Evolutionary conservation across 2,888 invertebrate genomes (phyloP).

Genomic region (Seira musarum): DNA sequence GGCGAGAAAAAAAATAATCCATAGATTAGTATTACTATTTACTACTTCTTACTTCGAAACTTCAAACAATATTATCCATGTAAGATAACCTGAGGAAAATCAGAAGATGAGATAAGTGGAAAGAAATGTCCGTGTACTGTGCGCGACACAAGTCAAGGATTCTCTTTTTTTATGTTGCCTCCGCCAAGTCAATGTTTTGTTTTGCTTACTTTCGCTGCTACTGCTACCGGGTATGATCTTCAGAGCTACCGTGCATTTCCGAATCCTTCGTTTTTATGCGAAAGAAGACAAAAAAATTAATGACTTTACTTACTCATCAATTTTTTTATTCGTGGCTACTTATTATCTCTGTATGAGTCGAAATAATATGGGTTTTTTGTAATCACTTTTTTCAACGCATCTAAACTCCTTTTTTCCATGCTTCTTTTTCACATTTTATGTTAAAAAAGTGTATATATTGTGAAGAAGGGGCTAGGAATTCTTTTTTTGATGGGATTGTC

Average conservation of each 20-base stretch:
- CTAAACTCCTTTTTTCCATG: neutral
- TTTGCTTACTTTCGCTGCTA: neutral
- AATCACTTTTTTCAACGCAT: neutral
- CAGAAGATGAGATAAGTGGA: too few relatives aligned
- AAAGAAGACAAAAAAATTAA: conserved; percentile 1
- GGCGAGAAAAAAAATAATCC: too few relatives aligned
- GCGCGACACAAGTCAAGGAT: neutral
- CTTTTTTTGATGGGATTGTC: neutral
- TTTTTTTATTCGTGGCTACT: conserved; percentile 5
- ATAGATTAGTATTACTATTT: too few relatives aligned
- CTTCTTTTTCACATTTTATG: neutral
- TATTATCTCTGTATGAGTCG: neutral
- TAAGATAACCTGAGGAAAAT: too few relatives aligned
- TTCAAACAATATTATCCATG: too few relatives aligned
- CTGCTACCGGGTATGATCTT: neutral
- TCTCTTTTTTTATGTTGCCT: neutral
- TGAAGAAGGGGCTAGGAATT: too few relatives aligned
- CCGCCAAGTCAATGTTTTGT: neutral
- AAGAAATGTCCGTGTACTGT: too few relatives aligned
- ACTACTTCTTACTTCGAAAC: too few relatives aligned
- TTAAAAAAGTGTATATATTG: too few relatives aligned
- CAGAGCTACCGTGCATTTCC: neutral
- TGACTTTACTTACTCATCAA: conserved; percentile 7
- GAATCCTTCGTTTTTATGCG: neutral
- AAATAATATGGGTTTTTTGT: neutral